Evolutionary conservation across 2,113 vertebrate species (phyloP), one percentile per base, ranked within the genome.

Genomic region (Tretioscincus oriximinensis): DNA sequence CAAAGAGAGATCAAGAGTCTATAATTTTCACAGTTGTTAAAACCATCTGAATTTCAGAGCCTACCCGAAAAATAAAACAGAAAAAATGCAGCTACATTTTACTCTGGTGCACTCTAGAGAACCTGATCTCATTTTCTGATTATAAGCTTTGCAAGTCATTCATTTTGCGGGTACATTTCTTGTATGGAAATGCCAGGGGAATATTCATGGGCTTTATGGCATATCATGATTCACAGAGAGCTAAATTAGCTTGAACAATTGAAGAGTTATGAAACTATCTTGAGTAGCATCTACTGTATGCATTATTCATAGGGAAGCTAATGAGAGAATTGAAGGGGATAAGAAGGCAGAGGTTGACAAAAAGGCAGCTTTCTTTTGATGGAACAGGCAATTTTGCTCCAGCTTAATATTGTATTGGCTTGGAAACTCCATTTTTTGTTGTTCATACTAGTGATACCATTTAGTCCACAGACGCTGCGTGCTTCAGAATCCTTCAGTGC

Each of bases 361-460:
- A 41, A 76, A 84, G 76, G 0, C 7, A n/a, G 78, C 68, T 84
- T 84, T 71, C 82, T 86, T 87, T 85, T 65, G 84, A 86, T 47
- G 77, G 76, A 49, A 54, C 47, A 73, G 58, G 58, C 26, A 41
- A 45, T 82, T 86, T 82, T 61, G 41, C 54, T 84, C 86, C 87
- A 66, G 31, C 31, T 74, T 75, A 28, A 67, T 49, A 41, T 22
- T 47, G 45, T 63, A 77, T 4, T 61, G 1, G 4, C 0, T 76
- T 85, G 71, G 49, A 29, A 68, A 66, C 77, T 67, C 9, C 21
- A 89, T 81, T 81, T 14, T 12, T 20, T 60, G 58, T 81, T 45
- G 20, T 58, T 74, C 18, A 26, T 7, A 41, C 35, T 41, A 14
- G 77, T 29, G 77, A 0, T 54, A 81, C 81, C 77, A 49, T 76